Base-by-base conservation (phyloP, 2,888 invertebrate genomes). In the Argyresthia albistria region DNA sequence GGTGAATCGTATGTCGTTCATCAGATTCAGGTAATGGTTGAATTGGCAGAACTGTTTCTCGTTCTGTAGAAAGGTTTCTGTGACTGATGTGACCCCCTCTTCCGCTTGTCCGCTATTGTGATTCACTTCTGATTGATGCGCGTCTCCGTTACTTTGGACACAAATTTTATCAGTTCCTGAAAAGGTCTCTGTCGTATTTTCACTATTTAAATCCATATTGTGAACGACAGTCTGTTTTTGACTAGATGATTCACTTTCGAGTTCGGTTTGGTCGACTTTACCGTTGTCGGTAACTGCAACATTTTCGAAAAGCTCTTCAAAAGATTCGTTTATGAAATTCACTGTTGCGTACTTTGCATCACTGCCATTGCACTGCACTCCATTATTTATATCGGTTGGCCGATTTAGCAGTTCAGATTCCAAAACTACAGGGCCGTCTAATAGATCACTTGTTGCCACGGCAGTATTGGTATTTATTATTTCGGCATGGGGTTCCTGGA, bases 41-140 rank as follows among this genome's bases (percentile, higher is more conserved):
- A 77, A 58, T 50, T 76, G 70, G 55, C 82, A 83, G 56, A 81
- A 89, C 11, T 84, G 84, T 64, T 89, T 89, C 55, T 88, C 89
- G 39, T 88, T 87, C 53, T 79, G 76, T 55, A 88, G 77, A 67
- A 88, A 87, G 62, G 79, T 70, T 57, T 81, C 74, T 6, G 86
- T 84, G 1, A 73, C 74, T 1, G 69, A 62, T 1, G 86, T 84
- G 52, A 58, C 55, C 9, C 60, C 60, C 1, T 55, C 12, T n/a
- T 61, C 54, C 25, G 67, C 59, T 48, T 63, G 55, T 1, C 56
- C 60, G 56, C 14, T 35, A 54, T 45, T 50, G 36, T 48, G 36
- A 9, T 7, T 10, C 25, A 15, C 51, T 42, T 47, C 51, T 53
- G 53, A 51, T 43, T 53, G 11, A 6, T 4, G 25, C 39, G 14